Percentiles rank a stretch among this genome's conserved stretches.
Evolutionary conservation across 2,113 vertebrate genomes (phyloP).

Genomic region (Morone chrysops): DNA sequence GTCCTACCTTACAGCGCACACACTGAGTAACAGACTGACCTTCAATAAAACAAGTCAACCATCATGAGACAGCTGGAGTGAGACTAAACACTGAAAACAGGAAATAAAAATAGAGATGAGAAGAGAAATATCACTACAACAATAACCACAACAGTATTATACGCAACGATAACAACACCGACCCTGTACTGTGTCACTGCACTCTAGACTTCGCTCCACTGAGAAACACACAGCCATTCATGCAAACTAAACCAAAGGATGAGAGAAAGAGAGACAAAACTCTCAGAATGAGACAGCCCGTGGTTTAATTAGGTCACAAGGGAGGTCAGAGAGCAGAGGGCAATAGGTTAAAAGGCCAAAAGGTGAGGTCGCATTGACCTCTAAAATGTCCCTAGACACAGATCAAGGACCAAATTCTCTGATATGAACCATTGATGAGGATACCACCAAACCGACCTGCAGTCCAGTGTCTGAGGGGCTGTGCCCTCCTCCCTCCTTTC

Average conservation of each 20-base stretch:
- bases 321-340: slow-evolving; percentile 67
- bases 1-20: not conserved
- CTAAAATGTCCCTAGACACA: slow-evolving; percentile 49
- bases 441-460: slow-evolving; percentile 55
- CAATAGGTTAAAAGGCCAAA: slow-evolving; percentile 62
- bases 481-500: slow-evolving; percentile 66
- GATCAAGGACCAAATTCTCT: slow-evolving; percentile 54
- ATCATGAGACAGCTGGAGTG: slow-evolving; percentile 56
- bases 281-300: slow-evolving; percentile 60
- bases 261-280: slow-evolving; percentile 63
- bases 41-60: slow-evolving; percentile 29
- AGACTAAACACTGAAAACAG: slow-evolving; percentile 57
- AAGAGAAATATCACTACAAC: slow-evolving; percentile 68
- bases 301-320: slow-evolving; percentile 60
- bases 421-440: slow-evolving; percentile 62
- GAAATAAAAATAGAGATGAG: slow-evolving; percentile 62
- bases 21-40: slow-evolving; percentile 28
- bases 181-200: slow-evolving; percentile 64
- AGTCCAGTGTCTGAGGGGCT: slow-evolving; percentile 54
- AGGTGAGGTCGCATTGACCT: slow-evolving; percentile 58
- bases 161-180: slow-evolving; percentile 64
- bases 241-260: slow-evolving; percentile 83
- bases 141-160: slow-evolving; percentile 59
- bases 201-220: slow-evolving; percentile 71
- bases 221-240: slow-evolving; percentile 81